phyloP scores from a whole-genome alignment of 1,140 invertebrate species.

The Drosophila lini region DNA sequence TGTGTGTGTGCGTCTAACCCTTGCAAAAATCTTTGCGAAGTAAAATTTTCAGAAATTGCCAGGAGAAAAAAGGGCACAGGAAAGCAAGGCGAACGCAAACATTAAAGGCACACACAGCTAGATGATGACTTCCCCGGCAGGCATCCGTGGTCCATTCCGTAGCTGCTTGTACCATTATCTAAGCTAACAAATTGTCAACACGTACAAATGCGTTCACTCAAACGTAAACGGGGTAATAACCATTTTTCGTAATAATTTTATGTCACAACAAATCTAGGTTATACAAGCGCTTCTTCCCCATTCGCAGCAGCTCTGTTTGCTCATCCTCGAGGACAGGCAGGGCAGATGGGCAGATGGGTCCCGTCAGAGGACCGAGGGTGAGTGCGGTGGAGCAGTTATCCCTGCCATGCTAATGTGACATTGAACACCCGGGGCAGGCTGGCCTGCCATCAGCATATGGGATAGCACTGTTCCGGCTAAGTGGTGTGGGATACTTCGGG shows the following conservation, averaged over 20 bases:
- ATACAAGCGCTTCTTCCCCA: constrained; percentile 56
- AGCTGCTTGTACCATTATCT: constrained; percentile 72
- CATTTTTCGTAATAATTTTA: constrained; percentile 84
- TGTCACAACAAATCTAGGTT: constrained; percentile 82
- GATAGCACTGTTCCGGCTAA: constrained; percentile 14
- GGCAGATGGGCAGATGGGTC: constrained; percentile 37
- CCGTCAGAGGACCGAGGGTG: constrained; percentile 3
- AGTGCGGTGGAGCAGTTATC: constrained; percentile 9
- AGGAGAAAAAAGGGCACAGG: constrained; percentile 36
- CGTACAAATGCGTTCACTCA: constrained; percentile 84
- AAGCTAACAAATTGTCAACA: constrained; percentile 84
- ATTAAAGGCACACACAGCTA: constrained; percentile 55
- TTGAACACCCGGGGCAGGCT: constrained; percentile 28
- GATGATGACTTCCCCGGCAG: constrained; percentile 54
- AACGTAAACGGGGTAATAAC: constrained; percentile 84
- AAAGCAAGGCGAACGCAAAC: constrained; percentile 41
- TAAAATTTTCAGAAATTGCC: constrained; percentile 72
- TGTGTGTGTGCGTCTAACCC: constrained; percentile 58
- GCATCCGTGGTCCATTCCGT: constrained; percentile 27
- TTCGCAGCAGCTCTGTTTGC: constrained; percentile 39
- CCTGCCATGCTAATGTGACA: constrained; percentile 41
- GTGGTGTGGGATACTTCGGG: constrained; percentile 1
- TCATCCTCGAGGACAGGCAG: constrained; percentile 9
- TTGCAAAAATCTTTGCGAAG: constrained; percentile 67
- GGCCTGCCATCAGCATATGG: constrained; percentile 21